Evolutionary conservation across 2,888 invertebrate genomes (phyloP).

Genomic region (Nomada goodeniana): DNA sequence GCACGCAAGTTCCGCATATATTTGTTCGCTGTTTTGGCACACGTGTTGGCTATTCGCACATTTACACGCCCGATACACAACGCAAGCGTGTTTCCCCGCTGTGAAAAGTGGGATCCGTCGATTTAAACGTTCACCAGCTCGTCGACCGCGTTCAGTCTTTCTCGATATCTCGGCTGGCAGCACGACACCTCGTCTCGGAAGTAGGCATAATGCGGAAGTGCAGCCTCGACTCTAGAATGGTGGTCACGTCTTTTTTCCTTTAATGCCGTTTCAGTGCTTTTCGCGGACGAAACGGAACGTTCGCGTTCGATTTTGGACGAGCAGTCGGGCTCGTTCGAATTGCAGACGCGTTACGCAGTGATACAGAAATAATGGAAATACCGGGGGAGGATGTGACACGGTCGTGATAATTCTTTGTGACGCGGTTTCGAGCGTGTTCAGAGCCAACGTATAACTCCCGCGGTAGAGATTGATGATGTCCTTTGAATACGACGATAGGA

Average conservation of each 20-base stretch:
- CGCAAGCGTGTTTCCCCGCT: conserved; percentile 1
- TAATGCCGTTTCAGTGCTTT: no score
- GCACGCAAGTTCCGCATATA: conserved; percentile 2
- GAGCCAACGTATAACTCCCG: conserved; percentile 8
- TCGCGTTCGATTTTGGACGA: not conserved
- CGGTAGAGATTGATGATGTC: not conserved
- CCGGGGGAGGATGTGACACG: conserved; percentile 40
- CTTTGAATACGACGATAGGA: not conserved
- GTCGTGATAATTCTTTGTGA: conserved; percentile 26
- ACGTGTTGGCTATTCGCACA: conserved; percentile 19
- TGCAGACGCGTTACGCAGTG: conserved; percentile 25
- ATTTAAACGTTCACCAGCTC: conserved; percentile 62
- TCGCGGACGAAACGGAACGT: not conserved
- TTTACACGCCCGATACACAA: conserved; percentile 15
- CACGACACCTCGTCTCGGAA: no score
- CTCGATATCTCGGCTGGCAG: conserved; percentile 6
- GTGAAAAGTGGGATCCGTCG: conserved; percentile 51
- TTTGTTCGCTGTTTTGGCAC: conserved; percentile 40
- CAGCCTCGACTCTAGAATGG: conserved; percentile 78
- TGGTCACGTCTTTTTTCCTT: not conserved
- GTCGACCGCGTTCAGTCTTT: conserved; percentile 53
- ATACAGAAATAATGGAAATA: conserved; percentile 38
- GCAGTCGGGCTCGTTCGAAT: not conserved
- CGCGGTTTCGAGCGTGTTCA: not conserved
- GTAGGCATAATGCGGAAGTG: conserved; percentile 71